Evolutionary conservation across 2,888 invertebrate species (phyloP).

Genomic region (Branchellion lobata): DNA sequence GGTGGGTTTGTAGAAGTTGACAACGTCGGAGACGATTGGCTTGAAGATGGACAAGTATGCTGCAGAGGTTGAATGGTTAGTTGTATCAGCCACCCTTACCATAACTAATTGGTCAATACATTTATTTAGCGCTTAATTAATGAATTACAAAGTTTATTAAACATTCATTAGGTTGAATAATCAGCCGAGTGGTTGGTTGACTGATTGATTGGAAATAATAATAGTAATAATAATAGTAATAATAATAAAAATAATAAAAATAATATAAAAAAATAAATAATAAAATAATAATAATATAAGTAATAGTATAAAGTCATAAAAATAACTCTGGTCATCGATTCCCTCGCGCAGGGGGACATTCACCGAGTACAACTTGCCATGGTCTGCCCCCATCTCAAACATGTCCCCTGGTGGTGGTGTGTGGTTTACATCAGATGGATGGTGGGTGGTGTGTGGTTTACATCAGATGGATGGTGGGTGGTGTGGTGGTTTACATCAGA

Average conservation of each 20-base stretch:
- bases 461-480: too few species aligned
- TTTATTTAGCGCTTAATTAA: too few species aligned
- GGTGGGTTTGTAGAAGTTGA: constrained; percentile 93
- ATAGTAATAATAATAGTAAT: neutral
- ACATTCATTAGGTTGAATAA: neutral
- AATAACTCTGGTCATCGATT: constrained; percentile 77
- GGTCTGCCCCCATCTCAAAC: constrained; percentile 95
- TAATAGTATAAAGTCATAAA: constrained; percentile 37
- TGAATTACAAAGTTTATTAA: too few species aligned
- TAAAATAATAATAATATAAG: neutral
- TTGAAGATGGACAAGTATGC: constrained; percentile 74
- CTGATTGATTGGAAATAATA: neutral
- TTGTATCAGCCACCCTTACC: constrained; percentile 16
- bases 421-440: too few species aligned
- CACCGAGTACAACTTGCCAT: constrained; percentile 91
- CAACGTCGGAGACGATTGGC: constrained; percentile 75
- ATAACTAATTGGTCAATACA: neutral
- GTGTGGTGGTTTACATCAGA: too few species aligned
- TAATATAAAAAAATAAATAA: neutral
- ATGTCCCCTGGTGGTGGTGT: constrained; percentile 85
- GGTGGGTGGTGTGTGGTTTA: too few species aligned
- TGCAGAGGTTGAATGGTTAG: constrained; percentile 66
- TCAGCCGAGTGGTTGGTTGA: neutral
- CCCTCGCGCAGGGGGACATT: constrained; percentile 97
- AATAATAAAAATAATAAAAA: neutral